These are phyloP conservation scores for Arctocebus calabarensis DNA, from an alignment of 2,797 vertebrate genomes.

Conservation along the genomic window DNA sequence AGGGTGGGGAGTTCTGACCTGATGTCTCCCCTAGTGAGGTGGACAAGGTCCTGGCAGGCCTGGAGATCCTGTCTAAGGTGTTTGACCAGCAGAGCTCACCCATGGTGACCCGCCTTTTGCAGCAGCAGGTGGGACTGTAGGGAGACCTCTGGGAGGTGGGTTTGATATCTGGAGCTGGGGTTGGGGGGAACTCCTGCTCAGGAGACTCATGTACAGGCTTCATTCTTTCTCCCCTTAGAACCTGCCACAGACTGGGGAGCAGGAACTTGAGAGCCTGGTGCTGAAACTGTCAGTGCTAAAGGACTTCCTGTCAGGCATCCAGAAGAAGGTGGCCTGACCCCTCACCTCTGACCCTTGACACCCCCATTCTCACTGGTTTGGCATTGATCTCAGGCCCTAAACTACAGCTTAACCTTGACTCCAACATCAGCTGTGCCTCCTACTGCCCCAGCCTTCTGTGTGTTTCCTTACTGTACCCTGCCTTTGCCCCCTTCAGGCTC, in stretches of 20 bases:
- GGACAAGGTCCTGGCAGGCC: conserved; percentile 95
- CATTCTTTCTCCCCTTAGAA: conserved; percentile 84
- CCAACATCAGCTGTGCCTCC: neutral
- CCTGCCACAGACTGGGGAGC: conserved; percentile 93
- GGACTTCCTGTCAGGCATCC: conserved; percentile 96
- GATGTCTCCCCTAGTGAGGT: conserved; percentile 90
- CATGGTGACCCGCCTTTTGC: conserved; percentile 95
- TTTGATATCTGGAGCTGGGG: neutral
- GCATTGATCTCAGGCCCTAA: neutral
- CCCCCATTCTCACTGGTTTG: neutral
- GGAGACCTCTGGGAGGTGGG: neutral
- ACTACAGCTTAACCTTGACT: neutral
- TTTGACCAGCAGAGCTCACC: conserved; percentile 98
- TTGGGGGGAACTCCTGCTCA: neutral
- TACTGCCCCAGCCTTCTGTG: rapidly evolving
- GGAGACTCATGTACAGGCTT: neutral
- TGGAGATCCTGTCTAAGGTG: conserved; percentile 97
- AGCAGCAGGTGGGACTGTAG: conserved; percentile 90
- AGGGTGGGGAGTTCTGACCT: conserved; percentile 20
- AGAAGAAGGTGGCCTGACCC: conserved; percentile 93
- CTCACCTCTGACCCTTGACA: neutral
- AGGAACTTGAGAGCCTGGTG: conserved; percentile 96
- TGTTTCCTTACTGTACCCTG: neutral
- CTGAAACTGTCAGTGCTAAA: conserved; percentile 96
- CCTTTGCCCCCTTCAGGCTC: conserved; percentile 88